Percentiles rank a stretch among this genome's conserved stretches.
Evolutionary conservation across 2,113 vertebrate species (phyloP).

Genomic region (Dolichotis patagonum): DNA sequence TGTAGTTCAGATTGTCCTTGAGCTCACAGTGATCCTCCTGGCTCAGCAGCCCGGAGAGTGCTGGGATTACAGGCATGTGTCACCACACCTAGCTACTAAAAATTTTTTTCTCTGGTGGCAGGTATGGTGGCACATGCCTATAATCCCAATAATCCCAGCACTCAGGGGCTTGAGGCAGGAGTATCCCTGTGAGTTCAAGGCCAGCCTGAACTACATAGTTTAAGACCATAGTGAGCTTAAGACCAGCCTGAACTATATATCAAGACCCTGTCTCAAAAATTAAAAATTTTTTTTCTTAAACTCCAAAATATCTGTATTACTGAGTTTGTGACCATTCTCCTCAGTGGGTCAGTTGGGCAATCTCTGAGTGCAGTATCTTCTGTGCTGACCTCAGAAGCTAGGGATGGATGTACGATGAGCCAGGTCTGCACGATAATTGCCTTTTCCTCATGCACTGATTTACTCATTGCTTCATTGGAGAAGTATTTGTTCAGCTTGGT

Average conservation of each 20-base stretch:
- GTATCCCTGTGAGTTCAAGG: not conserved
- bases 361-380: not conserved
- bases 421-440: not conserved
- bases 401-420: not conserved
- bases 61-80: not conserved
- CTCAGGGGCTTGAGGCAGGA: not conserved
- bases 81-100: not conserved
- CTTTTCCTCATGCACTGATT: not conserved
- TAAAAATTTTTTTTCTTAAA: not conserved
- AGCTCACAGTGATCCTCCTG: not conserved
- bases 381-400: not conserved
- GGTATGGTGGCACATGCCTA: not conserved
- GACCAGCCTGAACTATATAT: not conserved
- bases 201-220: not conserved
- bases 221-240: too few relatives aligned
- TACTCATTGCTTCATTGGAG: not conserved
- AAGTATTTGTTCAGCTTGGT: not conserved
- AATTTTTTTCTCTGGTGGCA: not conserved
- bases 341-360: not conserved
- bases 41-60: not conserved
- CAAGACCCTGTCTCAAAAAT: not conserved
- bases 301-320: not conserved
- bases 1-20: not conserved
- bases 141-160: not conserved
- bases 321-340: not conserved